These are phyloP conservation scores for Rhea americana DNA, from an alignment of 2,113 vertebrate genomes.

Conservation along the genomic window DNA sequence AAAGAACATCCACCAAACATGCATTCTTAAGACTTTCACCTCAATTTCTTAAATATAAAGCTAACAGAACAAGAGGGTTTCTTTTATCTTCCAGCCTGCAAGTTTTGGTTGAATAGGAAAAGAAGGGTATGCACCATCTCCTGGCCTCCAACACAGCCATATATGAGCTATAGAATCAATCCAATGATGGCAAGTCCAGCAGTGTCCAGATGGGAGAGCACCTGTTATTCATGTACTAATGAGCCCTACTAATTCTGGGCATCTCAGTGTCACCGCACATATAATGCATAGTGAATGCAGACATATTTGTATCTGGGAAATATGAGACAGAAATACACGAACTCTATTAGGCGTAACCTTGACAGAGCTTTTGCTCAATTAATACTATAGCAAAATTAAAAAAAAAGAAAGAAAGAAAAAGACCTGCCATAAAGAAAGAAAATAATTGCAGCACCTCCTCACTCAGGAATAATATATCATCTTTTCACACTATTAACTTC, in stretches of 20 bases:
- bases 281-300: background rate
- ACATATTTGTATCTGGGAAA: background rate
- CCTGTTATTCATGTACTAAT: background rate
- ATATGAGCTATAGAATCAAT: background rate
- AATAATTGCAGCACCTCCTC: conserved; percentile 35
- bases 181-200: background rate
- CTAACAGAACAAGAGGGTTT: background rate
- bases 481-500: conserved; percentile 34
- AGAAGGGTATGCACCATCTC: background rate
- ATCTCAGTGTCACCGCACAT: background rate
- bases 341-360: background rate
- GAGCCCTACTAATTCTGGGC: background rate
- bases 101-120: background rate
- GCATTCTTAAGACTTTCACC: background rate
- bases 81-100: background rate
- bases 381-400: background rate
- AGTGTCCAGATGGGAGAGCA: background rate
- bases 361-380: conserved; percentile 10
- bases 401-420: background rate
- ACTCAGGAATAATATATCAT: conserved; percentile 1
- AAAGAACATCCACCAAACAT: background rate
- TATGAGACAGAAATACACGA: background rate
- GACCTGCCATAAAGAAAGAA: background rate
- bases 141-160: background rate
- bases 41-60: background rate